phyloP scores from a whole-genome alignment of 2,888 invertebrate genomes.

The Ethmia dodecea region DNA sequence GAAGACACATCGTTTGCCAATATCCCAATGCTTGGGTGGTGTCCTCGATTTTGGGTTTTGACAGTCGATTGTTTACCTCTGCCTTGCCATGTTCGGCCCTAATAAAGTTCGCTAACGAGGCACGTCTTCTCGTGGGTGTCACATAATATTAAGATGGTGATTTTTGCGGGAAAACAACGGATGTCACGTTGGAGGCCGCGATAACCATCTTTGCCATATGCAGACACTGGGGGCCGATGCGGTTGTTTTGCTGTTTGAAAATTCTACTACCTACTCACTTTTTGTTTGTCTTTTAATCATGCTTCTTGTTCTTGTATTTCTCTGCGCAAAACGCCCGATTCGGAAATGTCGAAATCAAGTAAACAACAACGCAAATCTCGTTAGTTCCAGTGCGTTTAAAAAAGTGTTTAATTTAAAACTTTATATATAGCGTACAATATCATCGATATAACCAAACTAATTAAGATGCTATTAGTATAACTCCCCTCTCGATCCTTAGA shows the following conservation, averaged over 20 bases:
- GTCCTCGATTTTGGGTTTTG: slow-evolving; percentile 34
- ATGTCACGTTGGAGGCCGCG: slow-evolving; percentile 51
- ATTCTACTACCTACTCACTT: no score
- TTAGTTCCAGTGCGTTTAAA: no score
- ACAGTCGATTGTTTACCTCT: slow-evolving; percentile 21
- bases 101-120: slow-evolving; percentile 49
- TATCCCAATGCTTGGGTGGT: slow-evolving; percentile 24
- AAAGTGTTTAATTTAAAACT: no score
- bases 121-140: slow-evolving; percentile 61
- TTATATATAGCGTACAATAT: no score
- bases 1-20: slow-evolving; percentile 3
- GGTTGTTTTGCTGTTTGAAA: slow-evolving; percentile 31
- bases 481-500: slow-evolving; percentile 9
- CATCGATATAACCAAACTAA: no score
- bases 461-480: no score
- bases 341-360: no score
- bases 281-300: no score
- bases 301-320: no score
- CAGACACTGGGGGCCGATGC: slow-evolving; percentile 24
- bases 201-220: slow-evolving; percentile 43
- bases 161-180: slow-evolving; percentile 47
- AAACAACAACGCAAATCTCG: no score
- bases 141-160: slow-evolving; percentile 37
- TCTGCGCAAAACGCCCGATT: no score
- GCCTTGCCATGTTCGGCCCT: slow-evolving; percentile 42